Base-by-base conservation (phyloP, 1,140 invertebrate genomes). In the Apis mellifera region DNA sequence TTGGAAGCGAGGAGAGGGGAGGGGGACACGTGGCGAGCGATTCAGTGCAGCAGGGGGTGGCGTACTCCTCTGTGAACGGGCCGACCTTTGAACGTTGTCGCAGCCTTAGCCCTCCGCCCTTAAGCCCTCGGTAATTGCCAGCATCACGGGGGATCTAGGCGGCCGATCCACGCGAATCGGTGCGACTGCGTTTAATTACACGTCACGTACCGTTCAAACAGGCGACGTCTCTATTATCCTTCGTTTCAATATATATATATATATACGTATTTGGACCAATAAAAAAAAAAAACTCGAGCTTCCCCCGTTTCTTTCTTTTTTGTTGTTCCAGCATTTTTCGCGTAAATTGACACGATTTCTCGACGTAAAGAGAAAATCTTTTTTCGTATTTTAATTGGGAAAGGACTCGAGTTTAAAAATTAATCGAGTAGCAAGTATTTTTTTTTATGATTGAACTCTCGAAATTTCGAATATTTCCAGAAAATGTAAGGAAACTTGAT, bases 71-170 rank as follows among this genome's bases (percentile, higher is more conserved):
- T 71, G 69, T 72, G 59, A 68, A 62, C 81, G 21, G 75, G 68
- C 69, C 54, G 69, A 79, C 82, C 76, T 78, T 83, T 83, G 66
- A 65, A 69, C 68, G 55, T 23, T 65, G 81, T 83, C 76, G 76
- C 82, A 11, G 59, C 75, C 68, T 83, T 48, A 15, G 77, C 69
- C 52, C 71, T 71, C 83, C 74, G 85, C 21, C n/a, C 86, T 26
- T 93, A 93, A 93, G 91, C 91, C 91, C 90, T 76, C 84, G 87
- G 83, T 93, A 93, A 93, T 93, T 93, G 92, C 91, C 91, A 88
- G 90, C 91, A 91, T 93, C 92, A 91, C 91, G 89, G 92, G 92
- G 90, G 91, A 93, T 92, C 91, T 50, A 90, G 13, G 48, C n/a
- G 55, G 8, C n/a, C 26, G 89, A 89, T 91, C 90, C 90, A 87